Evolutionary conservation across 2,797 vertebrate species (phyloP).

Genomic region (Emydoidea blandingii): DNA sequence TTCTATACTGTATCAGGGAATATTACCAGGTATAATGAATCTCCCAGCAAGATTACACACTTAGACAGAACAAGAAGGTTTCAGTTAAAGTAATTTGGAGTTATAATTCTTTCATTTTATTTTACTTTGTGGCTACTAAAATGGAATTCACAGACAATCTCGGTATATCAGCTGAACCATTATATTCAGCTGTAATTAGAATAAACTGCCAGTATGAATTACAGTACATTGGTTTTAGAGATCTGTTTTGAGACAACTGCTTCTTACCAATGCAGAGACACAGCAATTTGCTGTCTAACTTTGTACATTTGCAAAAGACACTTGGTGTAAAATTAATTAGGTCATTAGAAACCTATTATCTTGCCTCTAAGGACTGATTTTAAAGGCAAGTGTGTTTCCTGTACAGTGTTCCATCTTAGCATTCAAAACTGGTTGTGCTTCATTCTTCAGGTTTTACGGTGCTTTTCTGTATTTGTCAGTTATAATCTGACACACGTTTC

Average conservation of each 20-base stretch:
- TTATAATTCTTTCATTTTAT: conserved; percentile 19
- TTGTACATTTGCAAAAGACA: conserved; percentile 43
- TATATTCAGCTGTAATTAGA: conserved; percentile 59
- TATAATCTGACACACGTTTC: background rate
- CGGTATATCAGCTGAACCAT: conserved; percentile 49
- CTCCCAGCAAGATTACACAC: background rate
- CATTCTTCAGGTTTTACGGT: conserved; percentile 16
- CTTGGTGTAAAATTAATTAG: conserved; percentile 71
- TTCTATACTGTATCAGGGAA: background rate
- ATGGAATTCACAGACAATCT: conserved; percentile 44
- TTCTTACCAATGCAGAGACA: conserved; percentile 50
- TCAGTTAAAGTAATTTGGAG: background rate
- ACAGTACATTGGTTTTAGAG: conserved; percentile 21
- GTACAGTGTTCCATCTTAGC: conserved; percentile 29
- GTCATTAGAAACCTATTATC: conserved; percentile 73
- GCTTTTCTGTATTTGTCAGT: background rate
- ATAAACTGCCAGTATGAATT: conserved; percentile 29
- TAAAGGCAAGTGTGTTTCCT: conserved; percentile 51
- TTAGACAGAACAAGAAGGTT: background rate
- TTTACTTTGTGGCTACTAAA: conserved; percentile 34
- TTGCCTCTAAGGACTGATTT: conserved; percentile 46
- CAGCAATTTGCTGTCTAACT: conserved; percentile 60
- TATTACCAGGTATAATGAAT: background rate
- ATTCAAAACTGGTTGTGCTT: conserved; percentile 4
- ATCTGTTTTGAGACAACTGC: conserved; percentile 48